Evolutionary conservation across 35 echinoderm and acorn worm species (phyloP), one percentile per base, ranked within the genome.

Genomic region (Heliocidaris tuberculata): DNA sequence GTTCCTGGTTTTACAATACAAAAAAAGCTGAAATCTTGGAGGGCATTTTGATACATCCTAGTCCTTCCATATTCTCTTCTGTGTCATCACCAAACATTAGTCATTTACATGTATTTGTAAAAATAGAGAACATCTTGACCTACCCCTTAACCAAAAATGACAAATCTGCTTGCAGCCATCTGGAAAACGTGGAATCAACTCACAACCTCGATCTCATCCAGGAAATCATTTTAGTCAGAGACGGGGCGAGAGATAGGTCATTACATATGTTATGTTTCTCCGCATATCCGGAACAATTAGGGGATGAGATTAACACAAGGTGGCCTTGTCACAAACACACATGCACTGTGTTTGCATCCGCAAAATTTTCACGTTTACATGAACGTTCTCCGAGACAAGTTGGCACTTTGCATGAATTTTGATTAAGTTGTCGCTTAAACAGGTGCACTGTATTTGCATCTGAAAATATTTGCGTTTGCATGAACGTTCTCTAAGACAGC

Each of bases 251-350:
- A 78, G 65, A 78, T 78, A 78, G 65, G 65, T 78, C 65, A 78
- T 78, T 78, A 78, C 65, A 78, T 24, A 78, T 78, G 65, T 78
- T 24, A 78, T 78, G 65, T 78, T 78, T 78, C 65, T 78, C 27
- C 27, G 65, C 65, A 78, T 78, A 78, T 78, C 65, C 65, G 65
- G 65, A 78, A 78, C 65, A 78, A 78, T 78, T 78, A 78, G 65
- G 65, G 21, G 27, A 78, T 24, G 21, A 78, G 65, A 78, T 78
- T 78, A 78, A 78, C 65, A 78, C 65, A 78, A 78, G 65, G 65
- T 19, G 65, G 65, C 65, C 21, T 78, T 78, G 65, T 78, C 19
- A 78, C 65, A 78, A 0, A 78, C 65, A 78, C 65, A 78, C 21
- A 19, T 78, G 65, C 65, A 5, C 27, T 78, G 65, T 78, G 65